Evolutionary conservation across 2,888 invertebrate species (phyloP).

Genomic region (Napeogenes inachia): DNA sequence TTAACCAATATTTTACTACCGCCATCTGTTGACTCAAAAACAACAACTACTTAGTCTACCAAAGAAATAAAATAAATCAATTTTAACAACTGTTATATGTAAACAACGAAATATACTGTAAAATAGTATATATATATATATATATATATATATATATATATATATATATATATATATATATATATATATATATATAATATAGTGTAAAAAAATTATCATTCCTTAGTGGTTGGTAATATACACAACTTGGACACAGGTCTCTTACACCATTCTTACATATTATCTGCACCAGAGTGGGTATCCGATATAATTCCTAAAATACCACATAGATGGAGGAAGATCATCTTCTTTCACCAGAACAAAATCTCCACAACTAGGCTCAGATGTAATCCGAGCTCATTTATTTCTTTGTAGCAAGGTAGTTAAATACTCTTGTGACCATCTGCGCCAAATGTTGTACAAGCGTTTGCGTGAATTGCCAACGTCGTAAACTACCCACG

Average conservation of each 20-base stretch:
- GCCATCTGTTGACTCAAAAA: no score
- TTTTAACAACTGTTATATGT: no score
- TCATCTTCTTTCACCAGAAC: conserved; percentile 15
- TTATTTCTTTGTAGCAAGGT: conserved; percentile 9
- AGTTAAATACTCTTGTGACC: conserved; percentile 14
- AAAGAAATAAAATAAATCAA: neutral
- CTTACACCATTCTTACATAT: conserved; percentile 7
- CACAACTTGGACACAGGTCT: conserved; percentile 18
- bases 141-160: no score
- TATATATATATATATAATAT: no score
- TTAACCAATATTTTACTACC: no score
- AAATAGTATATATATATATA: no score
- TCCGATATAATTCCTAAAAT: conserved; percentile 15
- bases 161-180: no score
- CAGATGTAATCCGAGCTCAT: conserved; percentile 3
- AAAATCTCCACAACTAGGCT: conserved; percentile 14
- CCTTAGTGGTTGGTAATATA: conserved; percentile 7
- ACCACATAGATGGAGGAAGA: conserved; percentile 21
- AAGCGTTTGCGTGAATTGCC: conserved; percentile 1
- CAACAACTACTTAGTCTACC: neutral
- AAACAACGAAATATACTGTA: no score
- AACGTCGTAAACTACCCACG: neutral
- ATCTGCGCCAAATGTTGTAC: conserved; percentile 7
- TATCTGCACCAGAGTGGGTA: conserved; percentile 18
- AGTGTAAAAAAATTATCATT: no score